These are phyloP conservation scores for Parthenolecanium corni DNA, from an alignment of 2,888 invertebrate species.

Conservation along the genomic window DNA sequence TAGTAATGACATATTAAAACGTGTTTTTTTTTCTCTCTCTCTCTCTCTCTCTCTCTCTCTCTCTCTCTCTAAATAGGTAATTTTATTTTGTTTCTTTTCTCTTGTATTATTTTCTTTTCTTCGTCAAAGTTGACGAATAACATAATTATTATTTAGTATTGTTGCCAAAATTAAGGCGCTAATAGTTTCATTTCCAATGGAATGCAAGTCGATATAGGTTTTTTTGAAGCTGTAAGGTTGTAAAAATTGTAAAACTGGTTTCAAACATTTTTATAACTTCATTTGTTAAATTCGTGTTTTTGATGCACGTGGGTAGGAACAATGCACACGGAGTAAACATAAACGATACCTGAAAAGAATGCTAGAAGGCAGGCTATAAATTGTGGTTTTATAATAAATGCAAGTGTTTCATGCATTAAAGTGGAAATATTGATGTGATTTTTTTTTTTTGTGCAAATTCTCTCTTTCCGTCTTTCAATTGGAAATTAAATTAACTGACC, in stretches of 20 bases:
- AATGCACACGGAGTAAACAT: conserved; percentile 4
- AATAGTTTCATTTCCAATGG: conserved; percentile 26
- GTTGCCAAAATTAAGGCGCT: conserved; percentile 21
- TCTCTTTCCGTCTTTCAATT: too few relatives aligned
- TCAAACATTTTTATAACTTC: conserved; percentile 26
- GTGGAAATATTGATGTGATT: too few relatives aligned
- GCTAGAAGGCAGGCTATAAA: too few relatives aligned
- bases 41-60: too few relatives aligned
- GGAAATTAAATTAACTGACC: too few relatives aligned
- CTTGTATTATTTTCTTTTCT: not conserved
- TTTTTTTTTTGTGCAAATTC: too few relatives aligned
- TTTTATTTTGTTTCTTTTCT: too few relatives aligned
- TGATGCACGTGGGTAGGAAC: conserved; percentile 1
- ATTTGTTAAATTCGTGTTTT: conserved; percentile 17
- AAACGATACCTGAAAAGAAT: not conserved
- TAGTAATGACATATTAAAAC: not conserved
- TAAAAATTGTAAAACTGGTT: conserved; percentile 24
- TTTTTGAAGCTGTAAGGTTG: conserved; percentile 8
- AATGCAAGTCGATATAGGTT: conserved; percentile 21
- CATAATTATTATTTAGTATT: conserved; percentile 12
- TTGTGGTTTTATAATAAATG: too few relatives aligned
- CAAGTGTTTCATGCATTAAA: too few relatives aligned
- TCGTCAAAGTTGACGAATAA: conserved; percentile 12
- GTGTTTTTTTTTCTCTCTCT: too few relatives aligned
- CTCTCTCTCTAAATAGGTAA: too few relatives aligned